These are phyloP conservation scores for Hoplostethus atlanticus DNA, from an alignment of 2,797 vertebrate species.

Conservation along the genomic window DNA sequence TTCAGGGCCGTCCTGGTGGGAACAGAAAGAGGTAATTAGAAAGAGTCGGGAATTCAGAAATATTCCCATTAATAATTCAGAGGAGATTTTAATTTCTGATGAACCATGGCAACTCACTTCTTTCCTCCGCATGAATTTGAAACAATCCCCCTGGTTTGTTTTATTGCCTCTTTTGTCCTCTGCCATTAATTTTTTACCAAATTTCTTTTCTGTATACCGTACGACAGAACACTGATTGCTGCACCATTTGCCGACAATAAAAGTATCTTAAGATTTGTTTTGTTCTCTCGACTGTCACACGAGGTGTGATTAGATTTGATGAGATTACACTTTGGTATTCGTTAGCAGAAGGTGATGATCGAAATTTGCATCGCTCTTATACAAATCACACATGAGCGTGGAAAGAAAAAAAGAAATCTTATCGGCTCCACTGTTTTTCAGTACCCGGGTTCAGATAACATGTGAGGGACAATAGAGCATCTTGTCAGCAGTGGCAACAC, in stretches of 20 bases:
- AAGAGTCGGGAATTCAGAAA: conserved; percentile 79
- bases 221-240: not conserved
- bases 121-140: conserved; percentile 45
- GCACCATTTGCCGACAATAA: conserved; percentile 8
- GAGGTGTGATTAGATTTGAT: conserved; percentile 24
- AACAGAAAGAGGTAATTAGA: conserved; percentile 79
- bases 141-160: conserved; percentile 25
- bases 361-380: conserved; percentile 14
- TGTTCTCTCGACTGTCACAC: conserved; percentile 8
- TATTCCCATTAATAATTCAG: conserved; percentile 84
- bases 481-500: not conserved
- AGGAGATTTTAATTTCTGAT: conserved; percentile 78
- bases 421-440: not conserved
- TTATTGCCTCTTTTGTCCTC: conserved; percentile 20
- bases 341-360: conserved; percentile 7
- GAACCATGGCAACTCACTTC: conserved; percentile 48
- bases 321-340: conserved; percentile 23
- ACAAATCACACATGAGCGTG: not conserved
- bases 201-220: not conserved
- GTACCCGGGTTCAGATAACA: not conserved
- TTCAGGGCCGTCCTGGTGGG: conserved; percentile 91
- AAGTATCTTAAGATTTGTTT: conserved; percentile 9
- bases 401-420: conserved; percentile 7
- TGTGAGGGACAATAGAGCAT: not conserved
- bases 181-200: conserved; percentile 3